Percentiles rank a stretch among this genome's conserved stretches.
Conservation (phyloP, 2,797 vertebrate genomes). For the Ispidina lecontei region DNA sequence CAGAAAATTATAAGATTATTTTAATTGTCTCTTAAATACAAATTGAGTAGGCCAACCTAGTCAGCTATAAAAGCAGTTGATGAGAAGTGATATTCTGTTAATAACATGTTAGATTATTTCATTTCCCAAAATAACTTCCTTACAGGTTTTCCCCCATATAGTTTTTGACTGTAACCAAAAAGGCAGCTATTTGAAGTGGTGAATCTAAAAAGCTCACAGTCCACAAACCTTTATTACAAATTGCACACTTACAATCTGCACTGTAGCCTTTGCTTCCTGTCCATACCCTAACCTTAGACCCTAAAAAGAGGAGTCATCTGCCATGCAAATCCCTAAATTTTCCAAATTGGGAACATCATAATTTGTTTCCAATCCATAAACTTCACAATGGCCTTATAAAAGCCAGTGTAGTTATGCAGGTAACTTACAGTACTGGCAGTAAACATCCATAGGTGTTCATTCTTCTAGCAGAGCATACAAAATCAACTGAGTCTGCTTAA, state of each 20-base stretch:
- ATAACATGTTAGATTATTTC: conserved; percentile 24
- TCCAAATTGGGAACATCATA: background rate
- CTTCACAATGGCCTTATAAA: background rate
- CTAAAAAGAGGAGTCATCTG: background rate
- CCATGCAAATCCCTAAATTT: conserved; percentile 19
- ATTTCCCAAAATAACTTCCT: conserved; percentile 29
- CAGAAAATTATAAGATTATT: conserved; percentile 33
- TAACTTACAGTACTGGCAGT: background rate
- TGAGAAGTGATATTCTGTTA: conserved; percentile 28
- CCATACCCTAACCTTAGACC: background rate
- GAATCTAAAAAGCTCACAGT: conserved; percentile 22
- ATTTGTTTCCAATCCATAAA: conserved; percentile 23
- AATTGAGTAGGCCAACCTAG: background rate
- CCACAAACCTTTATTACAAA: conserved; percentile 39
- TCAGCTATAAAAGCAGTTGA: conserved; percentile 24
- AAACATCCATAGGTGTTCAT: background rate
- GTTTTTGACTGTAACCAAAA: conserved; percentile 30
- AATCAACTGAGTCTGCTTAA: background rate
- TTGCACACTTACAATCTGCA: background rate
- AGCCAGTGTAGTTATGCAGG: background rate
- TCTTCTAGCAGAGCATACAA: background rate
- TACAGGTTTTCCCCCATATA: background rate
- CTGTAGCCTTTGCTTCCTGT: conserved; percentile 7
- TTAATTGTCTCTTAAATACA: conserved; percentile 22
- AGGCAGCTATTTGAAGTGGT: conserved; percentile 27